These are phyloP conservation scores for Otolemur crassicaudatus DNA, from an alignment of 2,797 vertebrate species.

Conservation along the genomic window DNA sequence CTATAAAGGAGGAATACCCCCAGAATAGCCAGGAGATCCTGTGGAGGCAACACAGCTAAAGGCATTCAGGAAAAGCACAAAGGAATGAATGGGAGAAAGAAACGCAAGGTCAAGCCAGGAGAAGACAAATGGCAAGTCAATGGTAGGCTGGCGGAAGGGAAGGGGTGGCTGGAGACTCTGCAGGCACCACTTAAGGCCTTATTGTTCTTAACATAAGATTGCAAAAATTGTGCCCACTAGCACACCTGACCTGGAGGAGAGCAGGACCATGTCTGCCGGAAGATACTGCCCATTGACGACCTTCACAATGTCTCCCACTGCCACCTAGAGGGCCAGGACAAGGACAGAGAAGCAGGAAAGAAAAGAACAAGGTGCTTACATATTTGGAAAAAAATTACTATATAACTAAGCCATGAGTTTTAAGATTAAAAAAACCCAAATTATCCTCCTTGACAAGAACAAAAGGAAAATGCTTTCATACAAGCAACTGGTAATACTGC, in stretches of 20 bases:
- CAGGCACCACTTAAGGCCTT: background rate
- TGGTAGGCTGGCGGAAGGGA: fast-evolving
- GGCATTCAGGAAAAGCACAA: background rate
- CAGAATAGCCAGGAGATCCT: background rate
- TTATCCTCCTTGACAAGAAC: background rate
- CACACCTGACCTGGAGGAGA: conserved; percentile 96
- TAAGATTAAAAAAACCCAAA: background rate
- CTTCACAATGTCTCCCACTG: conserved; percentile 99
- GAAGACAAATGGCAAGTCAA: background rate
- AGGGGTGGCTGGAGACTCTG: background rate
- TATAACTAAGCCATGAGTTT: background rate
- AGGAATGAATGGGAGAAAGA: background rate
- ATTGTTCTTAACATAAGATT: conserved; percentile 66
- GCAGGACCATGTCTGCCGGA: conserved; percentile 98
- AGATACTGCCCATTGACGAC: conserved; percentile 99
- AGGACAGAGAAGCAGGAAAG: conserved; percentile 87
- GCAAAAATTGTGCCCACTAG: conserved; percentile 76
- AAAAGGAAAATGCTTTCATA: background rate
- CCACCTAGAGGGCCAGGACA: conserved; percentile 94
- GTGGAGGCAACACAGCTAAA: background rate
- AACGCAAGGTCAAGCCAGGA: background rate
- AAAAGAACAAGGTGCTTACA: conserved; percentile 70
- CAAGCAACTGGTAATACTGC: background rate
- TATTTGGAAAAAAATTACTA: background rate
- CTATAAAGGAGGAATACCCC: background rate